Base-by-base conservation (phyloP, 2,888 invertebrate genomes). In the Phortica okadai region DNA sequence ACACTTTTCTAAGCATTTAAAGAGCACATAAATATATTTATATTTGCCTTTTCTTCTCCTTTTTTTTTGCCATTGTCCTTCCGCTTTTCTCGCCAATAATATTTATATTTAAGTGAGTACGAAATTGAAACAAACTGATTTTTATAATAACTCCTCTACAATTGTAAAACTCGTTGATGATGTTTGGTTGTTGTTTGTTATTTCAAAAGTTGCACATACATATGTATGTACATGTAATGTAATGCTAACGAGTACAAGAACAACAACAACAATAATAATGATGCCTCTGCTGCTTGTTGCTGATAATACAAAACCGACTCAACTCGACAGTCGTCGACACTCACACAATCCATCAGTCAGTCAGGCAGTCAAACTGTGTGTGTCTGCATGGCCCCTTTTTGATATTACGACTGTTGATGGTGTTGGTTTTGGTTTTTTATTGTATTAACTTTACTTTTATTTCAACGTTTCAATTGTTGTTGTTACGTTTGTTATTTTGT, bases 71-170 rank as follows among this genome's bases (percentile, higher is more conserved):
- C 21, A 21, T 21, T 21, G 21, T 21, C 21, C 21, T 21, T 21
- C 21, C 21, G 21, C 21, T 21, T 21, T 21, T 21, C 21, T 21
- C 56, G 56, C 56, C 56, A 56, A 56, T 56, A 56, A 56, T 56
- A 56, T 56, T 56, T 56, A 7, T 56, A n/a, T 56, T 11, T 56
- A 6, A n/a, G 16, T 7, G 11, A 25, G 25, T 25, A 25, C 25
- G 64, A 64, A 73, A 77, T n/a, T 62, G 83, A 80, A 84, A 84
- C 81, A 81, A 82, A 80, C 82, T 83, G 84, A 83, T 85, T 87
- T 84, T 84, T 87, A 83, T 86, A 82, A 83, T 84, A 82, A 83
- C 81, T 82, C 76, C 82, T 25, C 25, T 25, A 11, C 16, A 62
- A 62, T 5, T 6, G 8, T 11, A 25, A 64, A 6, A 10, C 11